Evolutionary conservation across 2,797 vertebrate species (phyloP).

Genomic region (Molossus alvarezi): DNA sequence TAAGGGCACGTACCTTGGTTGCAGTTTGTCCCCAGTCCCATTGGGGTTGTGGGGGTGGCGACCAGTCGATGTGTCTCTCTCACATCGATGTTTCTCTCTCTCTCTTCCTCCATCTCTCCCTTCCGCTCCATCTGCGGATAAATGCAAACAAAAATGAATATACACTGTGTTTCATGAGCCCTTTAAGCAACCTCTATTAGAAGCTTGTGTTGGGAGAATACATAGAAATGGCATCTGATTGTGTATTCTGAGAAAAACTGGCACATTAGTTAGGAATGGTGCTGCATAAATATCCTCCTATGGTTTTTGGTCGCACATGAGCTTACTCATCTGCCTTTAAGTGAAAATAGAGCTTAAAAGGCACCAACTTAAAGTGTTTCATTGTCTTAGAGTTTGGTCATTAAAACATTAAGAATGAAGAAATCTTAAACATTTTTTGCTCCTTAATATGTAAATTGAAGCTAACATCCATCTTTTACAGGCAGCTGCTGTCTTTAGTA

Average conservation of each 20-base stretch:
- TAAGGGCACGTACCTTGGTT: no score
- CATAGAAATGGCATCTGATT: conserved; percentile 19
- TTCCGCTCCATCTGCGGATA: no score
- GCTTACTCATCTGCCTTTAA: conserved; percentile 56
- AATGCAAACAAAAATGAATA: background rate
- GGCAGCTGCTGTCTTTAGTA: conserved; percentile 80
- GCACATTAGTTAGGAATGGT: conserved; percentile 47
- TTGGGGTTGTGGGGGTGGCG: no score
- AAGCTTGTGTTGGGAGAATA: conserved; percentile 50
- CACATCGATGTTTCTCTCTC: no score
- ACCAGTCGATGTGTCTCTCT: no score
- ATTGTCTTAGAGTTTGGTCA: conserved; percentile 65
- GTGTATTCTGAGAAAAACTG: conserved; percentile 44
- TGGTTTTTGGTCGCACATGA: conserved; percentile 48
- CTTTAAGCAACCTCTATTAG: conserved; percentile 38
- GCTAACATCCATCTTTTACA: conserved; percentile 68
- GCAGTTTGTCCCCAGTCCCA: no score
- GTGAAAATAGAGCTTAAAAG: conserved; percentile 72
- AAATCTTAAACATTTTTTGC: conserved; percentile 66
- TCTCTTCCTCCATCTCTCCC: no score
- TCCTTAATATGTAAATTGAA: conserved; percentile 81
- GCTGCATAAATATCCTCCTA: conserved; percentile 69
- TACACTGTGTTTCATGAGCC: background rate
- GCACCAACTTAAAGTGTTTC: conserved; percentile 54
- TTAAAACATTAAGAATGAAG: conserved; percentile 73